Percentiles rank a stretch among this genome's conserved stretches.
Conservation (phyloP, 2,113 vertebrate species). For the Cololabis saira region DNA sequence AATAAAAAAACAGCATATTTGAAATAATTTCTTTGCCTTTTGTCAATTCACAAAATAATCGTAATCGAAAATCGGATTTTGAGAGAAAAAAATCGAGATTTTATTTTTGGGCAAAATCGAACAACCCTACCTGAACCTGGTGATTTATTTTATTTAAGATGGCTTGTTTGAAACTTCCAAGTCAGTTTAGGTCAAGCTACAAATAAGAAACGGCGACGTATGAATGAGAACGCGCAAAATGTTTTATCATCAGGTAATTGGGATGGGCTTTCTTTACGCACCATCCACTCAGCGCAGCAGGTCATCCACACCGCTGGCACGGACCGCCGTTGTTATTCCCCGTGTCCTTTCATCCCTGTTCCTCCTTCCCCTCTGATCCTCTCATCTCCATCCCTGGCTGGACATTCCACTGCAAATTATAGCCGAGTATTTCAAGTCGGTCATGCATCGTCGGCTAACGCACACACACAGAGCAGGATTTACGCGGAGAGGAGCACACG, state of each 20-base stretch:
- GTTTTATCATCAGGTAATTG: conserved; percentile 24
- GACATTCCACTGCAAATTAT: conserved; percentile 64
- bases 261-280: conserved; percentile 10
- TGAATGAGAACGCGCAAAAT: conserved; percentile 3
- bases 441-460: conserved; percentile 41
- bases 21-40: too few species aligned
- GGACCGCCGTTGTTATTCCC: conserved; percentile 30
- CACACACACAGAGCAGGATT: conserved; percentile 25
- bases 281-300: conserved; percentile 33
- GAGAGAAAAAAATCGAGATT: too few species aligned
- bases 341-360: conserved; percentile 37
- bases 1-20: too few species aligned
- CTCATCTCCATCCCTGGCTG: conserved; percentile 42
- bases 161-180: neutral
- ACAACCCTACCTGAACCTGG: too few species aligned
- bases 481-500: conserved; percentile 14
- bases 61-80: too few species aligned
- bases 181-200: neutral
- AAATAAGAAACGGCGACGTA: neutral
- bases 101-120: too few species aligned
- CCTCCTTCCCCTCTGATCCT: conserved; percentile 34
- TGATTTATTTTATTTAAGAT: conserved; percentile 2
- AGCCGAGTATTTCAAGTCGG: conserved; percentile 42
- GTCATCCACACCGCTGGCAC: conserved; percentile 14
- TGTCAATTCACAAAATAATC: too few species aligned